These are phyloP conservation scores for Trypoxylon attenuatum DNA, from an alignment of 2,888 invertebrate species.

Conservation along the genomic window DNA sequence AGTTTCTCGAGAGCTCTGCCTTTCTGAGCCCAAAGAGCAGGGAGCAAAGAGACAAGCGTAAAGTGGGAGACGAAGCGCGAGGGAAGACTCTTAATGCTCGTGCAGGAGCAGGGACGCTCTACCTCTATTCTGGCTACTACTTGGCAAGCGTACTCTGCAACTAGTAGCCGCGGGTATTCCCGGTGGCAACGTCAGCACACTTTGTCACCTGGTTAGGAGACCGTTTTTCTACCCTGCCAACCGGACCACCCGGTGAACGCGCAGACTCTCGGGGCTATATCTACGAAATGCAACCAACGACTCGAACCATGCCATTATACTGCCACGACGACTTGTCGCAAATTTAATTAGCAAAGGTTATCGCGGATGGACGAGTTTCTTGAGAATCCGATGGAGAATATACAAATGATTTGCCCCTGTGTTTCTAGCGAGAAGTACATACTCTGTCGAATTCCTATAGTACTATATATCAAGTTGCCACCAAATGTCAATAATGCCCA, in stretches of 20 bases:
- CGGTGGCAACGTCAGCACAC: conserved; percentile 56
- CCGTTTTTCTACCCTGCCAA: conserved; percentile 47
- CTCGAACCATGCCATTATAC: background rate
- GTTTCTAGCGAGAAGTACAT: no score
- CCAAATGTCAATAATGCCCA: no score
- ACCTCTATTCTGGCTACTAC: conserved; percentile 20
- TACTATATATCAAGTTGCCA: no score
- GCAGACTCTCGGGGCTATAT: background rate
- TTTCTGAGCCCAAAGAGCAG: no score
- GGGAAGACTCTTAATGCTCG: conserved; percentile 41
- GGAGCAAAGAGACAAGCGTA: no score
- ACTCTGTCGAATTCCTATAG: no score
- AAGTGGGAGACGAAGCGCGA: conserved; percentile 21
- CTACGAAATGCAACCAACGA: conserved; percentile 21
- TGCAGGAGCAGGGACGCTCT: conserved; percentile 22
- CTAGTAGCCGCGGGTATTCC: conserved; percentile 49
- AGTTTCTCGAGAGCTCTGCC: conserved; percentile 22
- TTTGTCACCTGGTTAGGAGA: conserved; percentile 59
- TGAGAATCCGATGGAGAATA: background rate
- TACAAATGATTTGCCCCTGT: background rate
- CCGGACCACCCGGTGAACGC: background rate
- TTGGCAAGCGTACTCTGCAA: conserved; percentile 24
- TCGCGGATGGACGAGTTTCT: background rate
- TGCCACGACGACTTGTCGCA: background rate
- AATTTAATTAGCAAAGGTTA: background rate